Evolutionary conservation across 1,140 invertebrate species (phyloP), one percentile per base, ranked within the genome.

Genomic region (Ceratoteleas bidentatus): DNA sequence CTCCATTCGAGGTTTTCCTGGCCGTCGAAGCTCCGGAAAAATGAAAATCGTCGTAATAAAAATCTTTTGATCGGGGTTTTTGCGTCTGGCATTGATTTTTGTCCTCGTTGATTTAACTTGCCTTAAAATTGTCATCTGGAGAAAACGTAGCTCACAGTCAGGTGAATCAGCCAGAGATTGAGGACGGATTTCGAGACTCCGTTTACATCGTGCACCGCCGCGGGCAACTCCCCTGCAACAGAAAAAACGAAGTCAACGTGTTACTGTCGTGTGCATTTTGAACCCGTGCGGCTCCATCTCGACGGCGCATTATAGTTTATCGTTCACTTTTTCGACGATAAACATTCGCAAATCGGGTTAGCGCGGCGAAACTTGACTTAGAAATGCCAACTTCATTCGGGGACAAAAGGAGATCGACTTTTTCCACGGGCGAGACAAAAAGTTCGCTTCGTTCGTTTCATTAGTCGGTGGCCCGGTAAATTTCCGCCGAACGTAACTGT

Each of bases 91-190:
- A 40, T 73, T 61, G 60, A 57, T 62, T 52, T 58, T 49, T 33
- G 5, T 6, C 34, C 38, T 14, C 49, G 52, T 68, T 77, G 64
- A 75, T 74, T 61, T 24, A 52, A 13, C 64, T 85, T 84, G 90
- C 89, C 89, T 91, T 91, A 91, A 76, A 86, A 90, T 86, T 89
- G 90, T 91, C 90, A 91, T 91, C 90, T 91, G 84, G 89, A 90
- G 83, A 91, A 91, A 61, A 91, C 88, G 83, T 90, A 91, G 82
- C 90, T 91, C 62, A 90, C 86, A 56, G 91, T 91, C 66, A 91
- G 81, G 77, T 92, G 90, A 87, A 92, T 87, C 60, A 92, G 86
- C 91, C 91, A 92, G 53, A 91, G 86, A 89, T 91, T 91, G 74
- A 91, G 87, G 62, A 91, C 89, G 78, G 90, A 90, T 84, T 86